phyloP scores from a whole-genome alignment of 2,113 vertebrate species.

The Barnardius zonarius region DNA sequence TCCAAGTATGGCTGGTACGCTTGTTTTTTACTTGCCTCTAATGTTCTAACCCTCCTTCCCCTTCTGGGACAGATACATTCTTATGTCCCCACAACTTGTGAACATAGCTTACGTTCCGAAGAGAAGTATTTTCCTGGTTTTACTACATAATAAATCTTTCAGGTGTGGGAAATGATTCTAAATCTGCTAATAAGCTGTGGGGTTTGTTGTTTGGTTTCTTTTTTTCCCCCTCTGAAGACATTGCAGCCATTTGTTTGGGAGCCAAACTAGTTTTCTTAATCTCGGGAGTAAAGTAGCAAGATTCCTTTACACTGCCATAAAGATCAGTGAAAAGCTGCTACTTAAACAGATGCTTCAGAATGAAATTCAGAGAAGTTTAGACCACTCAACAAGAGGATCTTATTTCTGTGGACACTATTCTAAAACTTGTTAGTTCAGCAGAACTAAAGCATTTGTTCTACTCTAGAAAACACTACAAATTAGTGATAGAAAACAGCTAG shows the following conservation, averaged over 20 bases:
- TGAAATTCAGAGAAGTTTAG: neutral
- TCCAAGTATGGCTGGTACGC: neutral
- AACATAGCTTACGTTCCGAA: neutral
- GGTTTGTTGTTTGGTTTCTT: too few species aligned
- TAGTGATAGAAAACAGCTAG: neutral
- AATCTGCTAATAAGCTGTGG: neutral
- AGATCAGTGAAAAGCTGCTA: neutral
- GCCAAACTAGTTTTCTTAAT: neutral
- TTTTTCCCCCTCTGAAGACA: fast-evolving
- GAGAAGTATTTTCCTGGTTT: neutral
- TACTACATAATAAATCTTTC: neutral
- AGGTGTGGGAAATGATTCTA: neutral
- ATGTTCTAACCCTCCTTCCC: neutral
- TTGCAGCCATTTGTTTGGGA: neutral
- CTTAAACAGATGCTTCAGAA: neutral
- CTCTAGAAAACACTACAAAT: neutral
- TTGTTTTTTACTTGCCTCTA: neutral
- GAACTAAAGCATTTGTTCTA: neutral
- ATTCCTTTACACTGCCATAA: neutral
- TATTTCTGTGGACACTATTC: neutral
- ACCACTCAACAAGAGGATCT: neutral
- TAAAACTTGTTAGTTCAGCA: neutral
- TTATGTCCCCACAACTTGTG: neutral
- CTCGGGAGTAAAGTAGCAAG: neutral
- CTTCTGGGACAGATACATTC: neutral